Percentiles rank a stretch among this genome's conserved stretches.
Conservation (phyloP, 2,888 invertebrate genomes). For the Oscheius onirici region DNA sequence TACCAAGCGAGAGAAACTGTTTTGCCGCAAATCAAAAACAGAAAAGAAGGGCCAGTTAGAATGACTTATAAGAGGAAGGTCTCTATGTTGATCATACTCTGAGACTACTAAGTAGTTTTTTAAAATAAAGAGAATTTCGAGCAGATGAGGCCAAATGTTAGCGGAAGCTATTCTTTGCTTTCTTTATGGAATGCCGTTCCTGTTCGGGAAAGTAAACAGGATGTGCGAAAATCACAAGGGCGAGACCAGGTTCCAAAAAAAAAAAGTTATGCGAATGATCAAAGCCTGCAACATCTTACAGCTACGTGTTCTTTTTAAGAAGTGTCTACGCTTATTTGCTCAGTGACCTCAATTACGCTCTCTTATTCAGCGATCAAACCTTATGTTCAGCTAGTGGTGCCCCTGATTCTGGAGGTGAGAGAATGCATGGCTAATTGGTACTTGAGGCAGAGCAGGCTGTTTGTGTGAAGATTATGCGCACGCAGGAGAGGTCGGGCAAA, state of each 20-base stretch:
- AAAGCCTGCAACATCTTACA: not conserved
- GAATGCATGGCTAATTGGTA: conserved; percentile 30
- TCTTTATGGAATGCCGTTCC: not conserved
- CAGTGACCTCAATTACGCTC: conserved; percentile 13
- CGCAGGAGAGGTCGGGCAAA: conserved; percentile 33
- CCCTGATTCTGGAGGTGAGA: not conserved
- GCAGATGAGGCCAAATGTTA: not conserved
- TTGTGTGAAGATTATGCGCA: conserved; percentile 33
- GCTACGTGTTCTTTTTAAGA: conserved; percentile 4
- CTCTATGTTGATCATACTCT: too few species aligned
- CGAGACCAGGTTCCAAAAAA: not conserved
- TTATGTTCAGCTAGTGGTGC: too few species aligned
- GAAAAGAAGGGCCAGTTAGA: too few species aligned
- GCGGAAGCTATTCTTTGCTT: not conserved
- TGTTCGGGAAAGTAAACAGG: not conserved
- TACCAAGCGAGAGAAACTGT: too few species aligned
- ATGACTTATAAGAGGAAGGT: too few species aligned
- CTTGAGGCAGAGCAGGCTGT: conserved; percentile 26
- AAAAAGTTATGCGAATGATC: not conserved
- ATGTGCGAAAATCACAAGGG: not conserved
- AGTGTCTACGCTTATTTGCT: conserved; percentile 4
- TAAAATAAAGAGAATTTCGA: not conserved
- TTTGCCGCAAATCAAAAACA: too few species aligned
- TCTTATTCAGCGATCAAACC: not conserved
- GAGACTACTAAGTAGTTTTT: too few species aligned